Base-by-base conservation (phyloP, 2,888 invertebrate genomes). In the Cheiracanthium punctorium region DNA sequence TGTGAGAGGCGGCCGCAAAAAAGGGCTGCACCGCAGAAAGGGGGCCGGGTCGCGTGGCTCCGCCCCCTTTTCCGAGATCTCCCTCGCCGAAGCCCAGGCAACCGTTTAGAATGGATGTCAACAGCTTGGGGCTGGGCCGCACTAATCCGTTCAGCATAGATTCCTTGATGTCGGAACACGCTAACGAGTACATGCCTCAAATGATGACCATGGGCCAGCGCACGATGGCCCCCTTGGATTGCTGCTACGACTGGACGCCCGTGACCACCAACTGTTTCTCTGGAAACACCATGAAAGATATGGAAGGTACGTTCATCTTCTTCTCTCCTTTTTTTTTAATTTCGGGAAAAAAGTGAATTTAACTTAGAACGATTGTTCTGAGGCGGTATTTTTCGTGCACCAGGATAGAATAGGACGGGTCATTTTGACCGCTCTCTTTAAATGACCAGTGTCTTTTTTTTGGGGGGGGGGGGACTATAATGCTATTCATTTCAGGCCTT, bases 191-290 rank as follows among this genome's bases (percentile, higher is more conserved):
- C 64, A 67, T 86, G 29, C 86, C 86, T 29, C 86, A 81, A 72
- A 20, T 81, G 71, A 69, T 86, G 72, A 14, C 86, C 32, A 74
- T 80, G 48, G 80, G 80, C 48, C 86, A 76, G 64, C 64, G 79
- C 24, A 30, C 72, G 7, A 72, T 75, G 48, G 76, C 67, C 8
- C 7, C 80, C 64, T 30, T 80, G 8, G 86, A 86, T 17, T 86
- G 86, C 69, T 86, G 86, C 41, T 86, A 86, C n/a, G 86, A 86
- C 17, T 86, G 86, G 86, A 33, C 75, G 8, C 79, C 73, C 14
- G 69, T 84, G 24, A 14, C 30, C 0, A 24, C 81, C 0, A 86
- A 81, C 32, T 85, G 85, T 43, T 85, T 71, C 20, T 37, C 85
- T 1, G 75, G 85, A 4, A 86, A 79, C 41, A 76, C 86, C 30